phyloP scores from a whole-genome alignment of 30 jellyfish, hydroid and myxozoan species.

The Aurelia coerulea region DNA sequence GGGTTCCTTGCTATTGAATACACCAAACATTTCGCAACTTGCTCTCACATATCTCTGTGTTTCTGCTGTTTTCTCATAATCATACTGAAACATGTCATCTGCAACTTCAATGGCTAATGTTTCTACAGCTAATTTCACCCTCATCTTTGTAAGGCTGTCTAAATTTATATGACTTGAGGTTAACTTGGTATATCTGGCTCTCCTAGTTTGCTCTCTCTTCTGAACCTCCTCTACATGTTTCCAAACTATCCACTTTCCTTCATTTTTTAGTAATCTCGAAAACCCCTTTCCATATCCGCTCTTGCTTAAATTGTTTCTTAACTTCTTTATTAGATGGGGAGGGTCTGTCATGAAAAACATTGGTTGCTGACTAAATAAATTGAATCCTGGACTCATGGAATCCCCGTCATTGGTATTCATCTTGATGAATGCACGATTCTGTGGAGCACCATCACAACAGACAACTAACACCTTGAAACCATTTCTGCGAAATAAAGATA shows the following conservation, averaged over 20 bases:
- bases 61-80: not conserved
- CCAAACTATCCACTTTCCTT: conserved; percentile 13
- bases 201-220: not conserved
- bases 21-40: not conserved
- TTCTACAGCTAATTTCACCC: conserved; percentile 19
- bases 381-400: not conserved
- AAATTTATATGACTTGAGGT: not conserved
- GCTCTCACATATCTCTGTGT: conserved; percentile 5
- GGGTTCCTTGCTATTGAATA: conserved; percentile 1
- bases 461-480: conserved; percentile 8
- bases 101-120: conserved; percentile 1
- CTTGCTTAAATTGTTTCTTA: conserved; percentile 6
- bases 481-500: not conserved
- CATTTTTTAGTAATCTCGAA: not conserved
- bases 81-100: conserved; percentile 2
- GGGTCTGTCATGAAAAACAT: conserved; percentile 9
- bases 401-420: not conserved
- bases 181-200: not conserved
- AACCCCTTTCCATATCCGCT: not conserved
- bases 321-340: conserved; percentile 16
- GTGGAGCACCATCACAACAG: conserved; percentile 27
- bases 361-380: not conserved
- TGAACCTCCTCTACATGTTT: not conserved
- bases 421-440: not conserved
- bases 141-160: not conserved